Evolutionary conservation across 2,113 vertebrate genomes (phyloP).

Genomic region (Misgurnus mizolepis): DNA sequence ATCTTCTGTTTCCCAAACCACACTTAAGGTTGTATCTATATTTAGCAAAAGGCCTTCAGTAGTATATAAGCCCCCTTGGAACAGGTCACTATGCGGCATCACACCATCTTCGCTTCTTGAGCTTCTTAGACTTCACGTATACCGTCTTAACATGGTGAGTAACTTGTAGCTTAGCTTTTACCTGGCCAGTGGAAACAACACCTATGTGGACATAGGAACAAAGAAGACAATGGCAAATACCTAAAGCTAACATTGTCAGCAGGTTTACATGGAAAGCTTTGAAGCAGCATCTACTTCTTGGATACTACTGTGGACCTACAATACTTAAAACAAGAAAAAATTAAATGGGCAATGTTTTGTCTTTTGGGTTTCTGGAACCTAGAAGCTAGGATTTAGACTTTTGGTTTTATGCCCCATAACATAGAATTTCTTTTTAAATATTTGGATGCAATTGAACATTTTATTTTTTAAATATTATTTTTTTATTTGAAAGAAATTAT

Average conservation of each 20-base stretch:
- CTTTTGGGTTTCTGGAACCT: constrained; percentile 9
- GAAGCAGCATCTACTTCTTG: constrained; percentile 3
- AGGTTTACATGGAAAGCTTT: not conserved
- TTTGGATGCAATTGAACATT: not conserved
- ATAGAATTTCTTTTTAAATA: not conserved
- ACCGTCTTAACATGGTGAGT: constrained; percentile 80
- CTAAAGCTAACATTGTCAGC: not conserved
- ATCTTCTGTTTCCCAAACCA: constrained; percentile 67
- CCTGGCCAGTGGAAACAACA: not conserved
- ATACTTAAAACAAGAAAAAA: not conserved
- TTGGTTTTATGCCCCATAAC: not conserved
- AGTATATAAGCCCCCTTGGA: constrained; percentile 73
- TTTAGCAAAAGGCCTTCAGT: constrained; percentile 64
- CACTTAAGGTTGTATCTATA: constrained; percentile 78
- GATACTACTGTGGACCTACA: not conserved
- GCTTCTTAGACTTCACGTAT: constrained; percentile 69
- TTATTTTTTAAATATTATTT: not conserved
- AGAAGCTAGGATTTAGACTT: not conserved
- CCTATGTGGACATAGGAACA: constrained; percentile 14
- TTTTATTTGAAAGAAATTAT: not conserved
- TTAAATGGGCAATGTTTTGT: constrained; percentile 12
- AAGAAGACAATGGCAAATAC: not conserved
- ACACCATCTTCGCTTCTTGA: constrained; percentile 72
- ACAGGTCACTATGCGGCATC: constrained; percentile 67
- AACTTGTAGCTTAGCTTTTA: constrained; percentile 40